Base-by-base conservation (phyloP, 2,888 invertebrate species). In the Hirudinaria manillensis region DNA sequence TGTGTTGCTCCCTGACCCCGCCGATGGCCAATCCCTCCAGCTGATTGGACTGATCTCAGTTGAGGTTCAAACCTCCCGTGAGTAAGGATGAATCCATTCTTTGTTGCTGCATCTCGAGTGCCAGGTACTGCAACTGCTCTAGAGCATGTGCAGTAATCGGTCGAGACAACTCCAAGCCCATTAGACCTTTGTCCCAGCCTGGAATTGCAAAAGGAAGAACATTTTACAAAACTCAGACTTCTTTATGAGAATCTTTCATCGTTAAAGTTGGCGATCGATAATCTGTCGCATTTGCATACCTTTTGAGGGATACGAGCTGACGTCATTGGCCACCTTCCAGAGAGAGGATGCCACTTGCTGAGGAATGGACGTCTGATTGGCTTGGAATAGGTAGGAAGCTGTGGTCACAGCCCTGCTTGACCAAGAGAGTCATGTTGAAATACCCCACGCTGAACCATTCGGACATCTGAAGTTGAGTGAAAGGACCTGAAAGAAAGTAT, bases 361-460 rank as follows among this genome's bases (percentile, higher is more conserved):
- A 16, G 67, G 72, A 36, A 24, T 61, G 92, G 56, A 19, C 66
- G 24, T 24, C 24, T 71, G 38, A 71, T 53, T 71, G 51, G 71
- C 27, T 34, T 36, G 53, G n/a, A 38, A n/a, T 21, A 27, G 45
- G 51, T 45, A 91, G 89, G 82, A 88, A 88, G 74, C 90, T 88
- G 45, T 90, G 89, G 83, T 97, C 96, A 83, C 92, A 91, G 71
- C 91, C 91, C 72, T 95, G 89, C 74, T 93, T 89, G 4, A 97
- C 91, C 84, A 91, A 89, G 74, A 96, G 87, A 80, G 88, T 89
- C 77, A 88, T 87, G 29, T 89, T 89, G 85, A 98, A 98, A 86
- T 97, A 98, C 0, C 97, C 98, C 21, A 93, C 92, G 77, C 90
- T 89, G 85, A 91, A 95, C 98, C 98, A 98, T 81, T 92, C 93